These are phyloP conservation scores for Nemapogon koenigi DNA, from an alignment of 2,888 invertebrate species.

Conservation along the genomic window DNA sequence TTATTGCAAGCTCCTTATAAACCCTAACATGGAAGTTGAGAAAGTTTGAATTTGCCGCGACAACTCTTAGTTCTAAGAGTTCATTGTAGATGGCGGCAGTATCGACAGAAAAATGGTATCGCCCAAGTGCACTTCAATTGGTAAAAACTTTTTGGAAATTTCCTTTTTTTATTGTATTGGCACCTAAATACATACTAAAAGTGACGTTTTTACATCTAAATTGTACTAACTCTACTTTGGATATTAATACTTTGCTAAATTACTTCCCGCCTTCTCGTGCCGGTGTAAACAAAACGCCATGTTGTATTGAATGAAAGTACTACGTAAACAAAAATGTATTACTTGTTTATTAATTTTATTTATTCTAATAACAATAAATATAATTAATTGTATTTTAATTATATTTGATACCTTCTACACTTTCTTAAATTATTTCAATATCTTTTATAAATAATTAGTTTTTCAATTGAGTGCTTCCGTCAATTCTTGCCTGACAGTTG, in stretches of 20 bases:
- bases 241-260: no score
- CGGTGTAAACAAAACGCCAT: constrained; percentile 68
- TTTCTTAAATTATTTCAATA: not conserved
- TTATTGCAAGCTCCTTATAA: no score
- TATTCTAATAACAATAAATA: no score
- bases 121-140: constrained; percentile 35
- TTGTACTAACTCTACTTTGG: no score
- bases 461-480: constrained; percentile 33
- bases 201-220: no score
- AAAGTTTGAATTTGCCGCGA: constrained; percentile 29
- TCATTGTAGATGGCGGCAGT: constrained; percentile 14
- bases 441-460: not conserved
- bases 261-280: constrained; percentile 60
- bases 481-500: constrained; percentile 21
- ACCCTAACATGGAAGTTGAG: no score
- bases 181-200: no score
- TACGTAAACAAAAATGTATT: no score
- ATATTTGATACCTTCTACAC: not conserved
- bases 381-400: not conserved
- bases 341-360: no score
- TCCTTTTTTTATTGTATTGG: no score
- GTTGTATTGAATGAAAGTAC: constrained; percentile 43
- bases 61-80: constrained; percentile 30
- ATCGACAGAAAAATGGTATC: constrained; percentile 32
- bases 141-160: no score